Base-by-base conservation (phyloP, 2,113 vertebrate species). In the Acanthisitta chloris region DNA sequence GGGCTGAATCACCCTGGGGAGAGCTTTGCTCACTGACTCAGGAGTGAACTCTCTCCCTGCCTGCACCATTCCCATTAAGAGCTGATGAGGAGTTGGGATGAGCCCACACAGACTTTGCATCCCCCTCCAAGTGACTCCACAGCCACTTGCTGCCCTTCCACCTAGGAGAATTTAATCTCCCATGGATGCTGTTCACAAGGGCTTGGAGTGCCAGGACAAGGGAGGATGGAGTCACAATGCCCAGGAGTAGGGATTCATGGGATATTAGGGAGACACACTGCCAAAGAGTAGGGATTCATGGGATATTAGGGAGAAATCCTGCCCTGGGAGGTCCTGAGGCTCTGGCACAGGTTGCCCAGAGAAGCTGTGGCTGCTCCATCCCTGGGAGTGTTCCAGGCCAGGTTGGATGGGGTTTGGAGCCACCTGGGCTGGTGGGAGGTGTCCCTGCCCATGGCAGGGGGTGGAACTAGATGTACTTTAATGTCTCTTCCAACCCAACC, bases 21-120 rank as follows among this genome's bases (percentile, higher is more conserved):
- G 25, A 10, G 16, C 51, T 58, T 40, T 9, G 3, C 8, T 33
- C 65, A 20, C 65, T 23, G 78, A 6, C 42, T 88, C 54, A 10
- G 71, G 45, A 40, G 4, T 61, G 69, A 12, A 55, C 67, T 66
- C 62, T 2, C 34, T 49, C 65, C 52, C 29, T 2, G 2, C 5
- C 1, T 2, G 11, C 57, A 24, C 1, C 1, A 17, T 31, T 31
- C 71, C 91, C 2, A 0, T 9, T 4, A 36, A n/a, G 34, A 4
- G 55, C 58, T 73, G 64, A 1, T 0, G 1, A 43, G n/a, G 46
- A 66, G 46, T 17, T 0, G 3, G 78, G 59, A 49, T 14, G 48
- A 81, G 65, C 19, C 77, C 7, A 2, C 42, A 0, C 0, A 0
- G 10, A 3, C 36, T 54, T 8, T 21, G 34, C 36, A 46, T 43